These are phyloP conservation scores for Choloepus hoffmanni DNA, from an alignment of 2,113 vertebrate genomes.

Conservation along the genomic window DNA sequence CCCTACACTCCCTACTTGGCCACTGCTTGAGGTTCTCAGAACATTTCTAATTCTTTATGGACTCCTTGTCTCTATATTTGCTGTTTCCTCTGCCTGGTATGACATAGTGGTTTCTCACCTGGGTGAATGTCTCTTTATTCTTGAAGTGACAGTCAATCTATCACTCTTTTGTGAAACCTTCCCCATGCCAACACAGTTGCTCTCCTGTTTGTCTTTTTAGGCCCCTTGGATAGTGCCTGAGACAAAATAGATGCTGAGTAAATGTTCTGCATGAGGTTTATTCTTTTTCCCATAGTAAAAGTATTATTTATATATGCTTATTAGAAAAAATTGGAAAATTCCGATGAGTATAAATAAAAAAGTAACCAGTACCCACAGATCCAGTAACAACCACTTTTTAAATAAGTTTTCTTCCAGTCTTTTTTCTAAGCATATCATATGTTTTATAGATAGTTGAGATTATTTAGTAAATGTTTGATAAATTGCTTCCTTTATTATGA, in stretches of 20 bases:
- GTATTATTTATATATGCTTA: not conserved
- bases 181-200: not conserved
- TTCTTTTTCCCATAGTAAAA: not conserved
- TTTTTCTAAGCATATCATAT: not conserved
- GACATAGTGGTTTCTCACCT: not conserved
- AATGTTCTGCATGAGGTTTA: not conserved
- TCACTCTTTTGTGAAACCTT: not conserved
- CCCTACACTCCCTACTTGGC: not conserved
- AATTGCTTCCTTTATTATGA: not conserved
- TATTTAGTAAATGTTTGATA: slow-evolving; percentile 19
- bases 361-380: not conserved
- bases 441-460: slow-evolving; percentile 14
- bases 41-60: not conserved
- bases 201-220: not conserved
- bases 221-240: not conserved
- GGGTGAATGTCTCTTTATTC: not conserved
- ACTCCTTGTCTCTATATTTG: not conserved
- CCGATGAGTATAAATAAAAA: not conserved
- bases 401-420: too few species aligned
- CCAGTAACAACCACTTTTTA: not conserved
- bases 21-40: not conserved
- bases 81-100: not conserved
- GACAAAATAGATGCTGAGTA: not conserved
- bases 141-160: not conserved
- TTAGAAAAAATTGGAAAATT: not conserved